phyloP scores from a whole-genome alignment of 2,797 vertebrate genomes.

The Coluber constrictor region DNA sequence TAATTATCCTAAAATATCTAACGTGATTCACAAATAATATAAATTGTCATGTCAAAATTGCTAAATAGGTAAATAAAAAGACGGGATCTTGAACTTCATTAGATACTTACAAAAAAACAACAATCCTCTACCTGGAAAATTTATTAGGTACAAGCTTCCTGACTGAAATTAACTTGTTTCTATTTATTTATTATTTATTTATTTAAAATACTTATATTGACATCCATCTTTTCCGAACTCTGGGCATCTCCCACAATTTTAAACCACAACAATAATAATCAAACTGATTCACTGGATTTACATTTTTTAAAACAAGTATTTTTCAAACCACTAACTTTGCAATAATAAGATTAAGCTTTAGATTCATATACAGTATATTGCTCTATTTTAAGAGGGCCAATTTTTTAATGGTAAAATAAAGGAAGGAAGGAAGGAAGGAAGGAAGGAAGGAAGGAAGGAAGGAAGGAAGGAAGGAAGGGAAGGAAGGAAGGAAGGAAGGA shows the following conservation, averaged over 20 bases:
- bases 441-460: accelerated
- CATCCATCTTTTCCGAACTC: background rate
- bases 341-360: background rate
- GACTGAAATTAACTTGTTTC: slow-evolving; percentile 10
- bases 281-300: background rate
- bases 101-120: background rate
- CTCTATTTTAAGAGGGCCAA: background rate
- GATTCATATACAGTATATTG: background rate
- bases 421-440: too few species aligned
- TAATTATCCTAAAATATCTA: slow-evolving; percentile 24
- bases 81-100: background rate
- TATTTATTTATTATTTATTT: background rate
- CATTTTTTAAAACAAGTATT: background rate
- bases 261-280: background rate
- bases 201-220: background rate
- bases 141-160: background rate
- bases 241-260: background rate
- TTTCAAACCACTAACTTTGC: background rate
- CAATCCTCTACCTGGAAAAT: background rate
- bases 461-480: too few species aligned
- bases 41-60: slow-evolving; percentile 23
- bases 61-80: slow-evolving; percentile 2
- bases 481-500: too few species aligned
- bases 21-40: slow-evolving; percentile 21
- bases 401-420: background rate